A percentile compares a stretch with the other conserved stretches of the same genome.
phyloP scores from a whole-genome alignment of 2,797 vertebrate genomes.

The Galaxias olidus region DNA sequence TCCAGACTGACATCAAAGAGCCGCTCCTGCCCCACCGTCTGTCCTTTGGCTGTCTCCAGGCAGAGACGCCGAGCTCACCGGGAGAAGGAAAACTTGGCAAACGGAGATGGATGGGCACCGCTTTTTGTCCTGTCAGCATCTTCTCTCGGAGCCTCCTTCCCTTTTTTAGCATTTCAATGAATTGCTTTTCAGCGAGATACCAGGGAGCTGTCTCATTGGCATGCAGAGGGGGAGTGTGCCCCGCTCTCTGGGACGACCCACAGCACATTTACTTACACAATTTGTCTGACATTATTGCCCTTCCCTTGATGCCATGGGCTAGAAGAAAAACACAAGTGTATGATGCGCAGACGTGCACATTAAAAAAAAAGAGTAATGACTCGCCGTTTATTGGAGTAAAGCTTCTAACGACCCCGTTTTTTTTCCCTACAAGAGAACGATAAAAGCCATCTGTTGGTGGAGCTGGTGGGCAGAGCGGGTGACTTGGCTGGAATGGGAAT shows the following conservation, averaged over 20 bases:
- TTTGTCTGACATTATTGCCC: conserved; percentile 72
- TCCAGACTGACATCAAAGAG: conserved; percentile 10
- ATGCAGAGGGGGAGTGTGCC: conserved; percentile 55
- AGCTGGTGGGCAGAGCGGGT: conserved; percentile 15
- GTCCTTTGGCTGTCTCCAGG: conserved; percentile 45
- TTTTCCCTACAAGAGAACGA: conserved; percentile 60
- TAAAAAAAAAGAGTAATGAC: conserved; percentile 59
- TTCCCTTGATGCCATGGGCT: conserved; percentile 61
- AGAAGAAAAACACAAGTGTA: conserved; percentile 57
- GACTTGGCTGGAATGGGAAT: conserved; percentile 37
- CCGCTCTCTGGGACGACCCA: conserved; percentile 53
- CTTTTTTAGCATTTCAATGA: conserved; percentile 70
- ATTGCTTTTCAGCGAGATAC: conserved; percentile 64
- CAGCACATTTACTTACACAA: conserved; percentile 64
- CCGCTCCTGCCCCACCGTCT: conserved; percentile 26
- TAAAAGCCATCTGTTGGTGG: conserved; percentile 67
- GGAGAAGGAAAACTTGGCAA: conserved; percentile 63
- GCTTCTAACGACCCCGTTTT: conserved; percentile 62
- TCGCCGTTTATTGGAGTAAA: conserved; percentile 67
- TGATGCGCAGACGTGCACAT: conserved; percentile 62
- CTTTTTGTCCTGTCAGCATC: conserved; percentile 74
- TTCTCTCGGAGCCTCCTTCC: conserved; percentile 52
- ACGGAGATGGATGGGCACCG: conserved; percentile 66
- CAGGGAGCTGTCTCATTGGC: conserved; percentile 67
- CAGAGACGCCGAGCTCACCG: conserved; percentile 52